Conservation (phyloP, 2,113 vertebrate species). For the Hypocryptadius cinnamomeus region DNA sequence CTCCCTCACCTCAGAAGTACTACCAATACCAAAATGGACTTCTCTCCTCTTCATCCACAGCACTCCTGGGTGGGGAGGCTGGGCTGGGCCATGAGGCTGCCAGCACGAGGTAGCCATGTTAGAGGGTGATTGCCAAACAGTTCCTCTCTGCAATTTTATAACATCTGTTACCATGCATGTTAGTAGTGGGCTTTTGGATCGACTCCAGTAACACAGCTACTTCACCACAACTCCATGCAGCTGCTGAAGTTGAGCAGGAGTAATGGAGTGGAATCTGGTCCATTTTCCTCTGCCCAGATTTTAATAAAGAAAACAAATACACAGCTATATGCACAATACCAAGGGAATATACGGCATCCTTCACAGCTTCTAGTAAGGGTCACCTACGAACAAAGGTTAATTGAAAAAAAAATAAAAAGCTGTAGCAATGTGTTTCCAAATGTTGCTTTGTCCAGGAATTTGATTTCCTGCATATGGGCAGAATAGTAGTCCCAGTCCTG, state of each 20-base stretch:
- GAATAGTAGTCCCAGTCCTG: not conserved
- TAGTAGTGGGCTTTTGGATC: not conserved
- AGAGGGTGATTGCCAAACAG: not conserved
- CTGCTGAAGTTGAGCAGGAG: not conserved
- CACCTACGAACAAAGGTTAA: not conserved
- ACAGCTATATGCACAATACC: not conserved
- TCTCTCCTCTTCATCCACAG: fast-evolving
- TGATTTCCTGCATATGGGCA: not conserved
- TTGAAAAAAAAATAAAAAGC: not conserved
- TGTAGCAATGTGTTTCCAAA: not conserved
- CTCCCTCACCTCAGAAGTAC: not conserved
- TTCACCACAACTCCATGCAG: not conserved
- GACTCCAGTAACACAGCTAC: not conserved
- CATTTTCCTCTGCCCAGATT: not conserved
- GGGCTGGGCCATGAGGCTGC: not conserved
- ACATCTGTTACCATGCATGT: not conserved
- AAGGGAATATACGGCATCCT: not conserved
- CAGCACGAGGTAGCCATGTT: fast-evolving
- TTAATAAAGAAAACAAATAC: slow-evolving; percentile 42
- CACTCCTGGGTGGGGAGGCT: not conserved
- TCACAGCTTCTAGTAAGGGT: not conserved
- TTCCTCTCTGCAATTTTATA: not conserved
- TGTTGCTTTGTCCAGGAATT: not conserved
- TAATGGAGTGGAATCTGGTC: not conserved
- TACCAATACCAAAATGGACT: not conserved